Percentiles rank a stretch among this genome's conserved stretches.
These are phyloP conservation scores for Troides oblongomaculatus DNA, from an alignment of 2,888 invertebrate species.

Conservation along the genomic window DNA sequence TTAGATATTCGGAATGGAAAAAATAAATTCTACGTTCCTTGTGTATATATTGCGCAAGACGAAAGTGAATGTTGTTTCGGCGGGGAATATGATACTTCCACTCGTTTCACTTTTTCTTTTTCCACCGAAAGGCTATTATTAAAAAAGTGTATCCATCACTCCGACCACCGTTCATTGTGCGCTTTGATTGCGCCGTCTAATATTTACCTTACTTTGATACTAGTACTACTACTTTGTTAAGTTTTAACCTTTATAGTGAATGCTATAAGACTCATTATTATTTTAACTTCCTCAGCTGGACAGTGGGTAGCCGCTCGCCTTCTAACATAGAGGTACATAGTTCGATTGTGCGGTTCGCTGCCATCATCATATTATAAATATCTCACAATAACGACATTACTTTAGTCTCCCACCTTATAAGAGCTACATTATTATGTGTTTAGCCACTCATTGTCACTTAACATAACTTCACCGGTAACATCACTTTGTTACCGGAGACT, in stretches of 20 bases:
- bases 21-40: conserved; percentile 5
- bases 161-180: conserved; percentile 31
- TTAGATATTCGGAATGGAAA: not conserved
- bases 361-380: no score
- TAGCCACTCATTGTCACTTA: no score
- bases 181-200: conserved; percentile 32
- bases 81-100: conserved; percentile 27
- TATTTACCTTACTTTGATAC: conserved; percentile 24
- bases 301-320: no score
- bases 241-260: not conserved
- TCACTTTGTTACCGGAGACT: no score
- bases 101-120: conserved; percentile 36
- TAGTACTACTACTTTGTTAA: conserved; percentile 15
- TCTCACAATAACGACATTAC: no score
- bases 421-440: no score
- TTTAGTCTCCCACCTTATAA: no score
- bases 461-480: no score
- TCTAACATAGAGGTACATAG: no score
- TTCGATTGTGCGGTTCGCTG: no score
- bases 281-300: no score
- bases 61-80: conserved; percentile 30
- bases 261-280: not conserved
- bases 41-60: conserved; percentile 26
- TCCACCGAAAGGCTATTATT: conserved; percentile 21
- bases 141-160: conserved; percentile 26